A percentile compares a stretch with the other conserved stretches of the same genome.
These are phyloP conservation scores for Zaprionus inermis DNA, from an alignment of 1,140 invertebrate genomes.

Conservation along the genomic window DNA sequence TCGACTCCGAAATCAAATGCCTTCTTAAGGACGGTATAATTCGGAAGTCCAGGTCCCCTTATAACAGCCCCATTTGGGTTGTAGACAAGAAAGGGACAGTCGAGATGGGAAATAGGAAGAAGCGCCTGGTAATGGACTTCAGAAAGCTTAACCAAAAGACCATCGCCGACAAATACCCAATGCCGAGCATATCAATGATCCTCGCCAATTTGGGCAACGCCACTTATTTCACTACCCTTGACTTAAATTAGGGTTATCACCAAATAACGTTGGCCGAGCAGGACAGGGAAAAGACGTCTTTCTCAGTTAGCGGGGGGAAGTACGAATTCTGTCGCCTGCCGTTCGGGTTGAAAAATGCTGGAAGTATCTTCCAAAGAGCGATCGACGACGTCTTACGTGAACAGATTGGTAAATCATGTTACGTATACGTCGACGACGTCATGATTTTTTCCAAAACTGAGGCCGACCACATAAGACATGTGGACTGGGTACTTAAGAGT, in stretches of 20 bases:
- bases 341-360: slow-evolving; percentile 80
- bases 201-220: slow-evolving; percentile 83
- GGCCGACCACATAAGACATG: too few species aligned
- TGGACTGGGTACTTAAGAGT: too few species aligned
- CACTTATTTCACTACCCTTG: slow-evolving; percentile 85
- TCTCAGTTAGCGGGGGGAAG: slow-evolving; percentile 74
- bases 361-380: slow-evolving; percentile 75
- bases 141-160: slow-evolving; percentile 66
- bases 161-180: slow-evolving; percentile 12
- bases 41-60: neutral
- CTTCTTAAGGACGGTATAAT: neutral
- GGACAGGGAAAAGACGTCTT: slow-evolving; percentile 85
- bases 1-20: slow-evolving; percentile 33
- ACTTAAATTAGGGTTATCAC: slow-evolving; percentile 85
- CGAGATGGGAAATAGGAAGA: slow-evolving; percentile 31
- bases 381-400: slow-evolving; percentile 66
- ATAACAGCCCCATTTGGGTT: neutral
- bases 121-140: slow-evolving; percentile 77
- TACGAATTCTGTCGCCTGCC: slow-evolving; percentile 80
- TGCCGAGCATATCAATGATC: slow-evolving; percentile 9
- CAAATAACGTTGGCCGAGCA: slow-evolving; percentile 84
- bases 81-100: neutral
- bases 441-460: too few species aligned
- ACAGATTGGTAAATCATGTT: too few species aligned
- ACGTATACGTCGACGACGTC: too few species aligned